Conservation (phyloP, 92 coral and sea anemone species). For the Phenganax stokvisi region DNA sequence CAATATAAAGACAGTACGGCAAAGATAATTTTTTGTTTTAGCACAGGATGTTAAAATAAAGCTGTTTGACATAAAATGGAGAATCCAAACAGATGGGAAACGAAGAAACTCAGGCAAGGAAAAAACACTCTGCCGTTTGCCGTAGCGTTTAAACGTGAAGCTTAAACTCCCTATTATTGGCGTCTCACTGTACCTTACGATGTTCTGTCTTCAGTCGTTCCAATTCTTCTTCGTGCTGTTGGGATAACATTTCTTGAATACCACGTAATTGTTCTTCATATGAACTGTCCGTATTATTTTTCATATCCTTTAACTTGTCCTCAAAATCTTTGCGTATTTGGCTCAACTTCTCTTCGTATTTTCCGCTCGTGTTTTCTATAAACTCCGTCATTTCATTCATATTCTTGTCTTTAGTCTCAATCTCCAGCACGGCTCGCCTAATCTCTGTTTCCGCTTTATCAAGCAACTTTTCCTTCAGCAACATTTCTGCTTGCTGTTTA, state of each 20-base stretch:
- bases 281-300: constrained; percentile 9
- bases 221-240: constrained; percentile 58
- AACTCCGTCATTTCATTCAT: constrained; percentile 24
- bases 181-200: constrained; percentile 48
- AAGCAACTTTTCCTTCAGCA: constrained; percentile 45
- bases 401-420: constrained; percentile 34
- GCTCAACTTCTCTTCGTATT: constrained; percentile 19
- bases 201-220: constrained; percentile 51
- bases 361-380: constrained; percentile 21
- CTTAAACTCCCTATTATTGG: not conserved
- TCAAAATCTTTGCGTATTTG: constrained; percentile 34
- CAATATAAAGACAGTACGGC: not conserved
- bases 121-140: too few relatives aligned
- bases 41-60: too few relatives aligned
- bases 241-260: constrained; percentile 25
- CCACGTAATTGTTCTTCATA: constrained; percentile 25
- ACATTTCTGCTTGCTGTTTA: constrained; percentile 67
- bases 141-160: not conserved
- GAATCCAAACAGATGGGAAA: too few relatives aligned
- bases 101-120: too few relatives aligned
- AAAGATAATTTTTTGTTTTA: too few relatives aligned
- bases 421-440: constrained; percentile 65
- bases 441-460: constrained; percentile 60
- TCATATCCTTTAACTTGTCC: constrained; percentile 13
- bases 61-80: too few relatives aligned